Base-by-base conservation (phyloP, 2,888 invertebrate species). In the Noctua janthina region DNA sequence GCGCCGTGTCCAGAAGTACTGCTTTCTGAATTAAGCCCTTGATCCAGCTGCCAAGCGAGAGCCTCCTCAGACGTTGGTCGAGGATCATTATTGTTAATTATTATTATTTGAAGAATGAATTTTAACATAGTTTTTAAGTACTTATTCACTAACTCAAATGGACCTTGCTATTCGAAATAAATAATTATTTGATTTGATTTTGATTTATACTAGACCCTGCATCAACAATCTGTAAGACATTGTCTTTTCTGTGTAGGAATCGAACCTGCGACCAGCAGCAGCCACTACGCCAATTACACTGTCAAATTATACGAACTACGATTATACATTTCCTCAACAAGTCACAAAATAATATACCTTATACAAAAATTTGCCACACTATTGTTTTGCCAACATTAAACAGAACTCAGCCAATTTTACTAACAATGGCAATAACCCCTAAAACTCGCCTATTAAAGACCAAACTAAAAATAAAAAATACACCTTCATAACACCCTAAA, bases 401-500 rank as follows among this genome's bases (percentile, higher is more conserved):
- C 11, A 73, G 15, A 15, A 13, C 0, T 15, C 5, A 5, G 56
- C 20, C 29, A 76, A 67, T 56, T 75, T 76, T 13, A 0, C 13
- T 49, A 5, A 29, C 0, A 67, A n/a, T n/a, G 49, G 49, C n/a
- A 80, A 67, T 67, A 76, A 83, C 49, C 49, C 29, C 13, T 4
- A 49, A 75, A 66, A 7, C 5, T 35, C 8, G 7, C 10, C 8
- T 17, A 54, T 3, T 8, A 23, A 11, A 74, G 15, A 23, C 3
- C 5, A 15, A 1, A 54, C 20, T 17, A 35, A 51, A 54, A 46
- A 62, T 7, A 81, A 23, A 62, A 81, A 51, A 4, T 13, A 62
- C 10, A 81, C n/a, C 35, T 64, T 23, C 11, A 29, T 64, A 49
- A 78, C 17, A n/a, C 35, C 70, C 49, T 51, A 79, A 79, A 79